Conservation (phyloP, 2,888 invertebrate genomes). For the Lasioglossum morio region DNA sequence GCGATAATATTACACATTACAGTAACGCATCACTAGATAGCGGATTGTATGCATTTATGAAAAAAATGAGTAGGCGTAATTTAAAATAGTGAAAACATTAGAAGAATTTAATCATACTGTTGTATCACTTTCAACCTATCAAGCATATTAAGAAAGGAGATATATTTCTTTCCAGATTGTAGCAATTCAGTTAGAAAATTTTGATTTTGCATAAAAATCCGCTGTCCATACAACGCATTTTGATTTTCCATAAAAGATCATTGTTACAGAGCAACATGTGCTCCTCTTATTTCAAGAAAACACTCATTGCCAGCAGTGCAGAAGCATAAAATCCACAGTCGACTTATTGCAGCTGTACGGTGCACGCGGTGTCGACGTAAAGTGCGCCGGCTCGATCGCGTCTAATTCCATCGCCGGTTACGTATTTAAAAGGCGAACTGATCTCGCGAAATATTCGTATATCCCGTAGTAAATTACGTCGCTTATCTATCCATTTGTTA, state of each 20-base stretch:
- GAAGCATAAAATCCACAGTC: background rate
- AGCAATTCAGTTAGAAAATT: too few species aligned
- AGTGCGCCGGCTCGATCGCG: background rate
- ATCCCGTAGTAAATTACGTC: slow-evolving; percentile 57
- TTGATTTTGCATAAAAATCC: background rate
- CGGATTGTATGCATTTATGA: too few species aligned
- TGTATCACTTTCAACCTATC: too few species aligned
- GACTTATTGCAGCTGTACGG: background rate
- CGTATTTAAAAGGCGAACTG: slow-evolving; percentile 46
- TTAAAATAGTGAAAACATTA: too few species aligned
- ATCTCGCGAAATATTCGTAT: slow-evolving; percentile 49
- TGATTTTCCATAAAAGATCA: background rate
- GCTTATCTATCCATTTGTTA: slow-evolving; percentile 54
- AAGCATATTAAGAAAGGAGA: too few species aligned
- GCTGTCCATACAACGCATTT: background rate
- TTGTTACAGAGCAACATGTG: background rate
- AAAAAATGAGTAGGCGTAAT: too few species aligned
- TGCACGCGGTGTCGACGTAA: too few species aligned
- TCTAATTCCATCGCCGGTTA: slow-evolving; percentile 21
- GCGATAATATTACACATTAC: too few species aligned
- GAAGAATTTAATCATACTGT: too few species aligned
- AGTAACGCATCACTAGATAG: too few species aligned
- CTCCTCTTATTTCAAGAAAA: background rate
- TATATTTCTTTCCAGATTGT: too few species aligned
- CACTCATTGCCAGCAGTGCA: background rate